Base-by-base conservation (phyloP, 2,113 vertebrate genomes). In the Plectropomus leopardus region DNA sequence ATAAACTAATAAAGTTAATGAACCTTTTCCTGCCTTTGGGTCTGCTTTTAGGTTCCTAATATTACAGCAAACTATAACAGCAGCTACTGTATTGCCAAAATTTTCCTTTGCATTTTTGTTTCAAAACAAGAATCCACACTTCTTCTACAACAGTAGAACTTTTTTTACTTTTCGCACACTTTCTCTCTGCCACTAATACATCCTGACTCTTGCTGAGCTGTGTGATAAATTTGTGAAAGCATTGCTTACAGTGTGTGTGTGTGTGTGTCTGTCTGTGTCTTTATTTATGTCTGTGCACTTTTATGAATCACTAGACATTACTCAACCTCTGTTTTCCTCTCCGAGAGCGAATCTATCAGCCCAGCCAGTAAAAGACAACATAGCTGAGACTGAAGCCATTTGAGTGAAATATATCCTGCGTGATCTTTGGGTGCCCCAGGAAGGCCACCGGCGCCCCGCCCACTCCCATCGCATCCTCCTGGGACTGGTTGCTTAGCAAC, bases 401-500 rank as follows among this genome's bases (percentile, higher is more conserved):
- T 67, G 75, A 86, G 82, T 92, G 84, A 94, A 92, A 94, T 88
- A 87, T 81, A 90, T 88, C 89, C 77, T 59, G 65, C 30, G 11
- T 80, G 80, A 82, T 92, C 89, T 82, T 84, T 78, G 21, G 86
- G 79, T 87, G 68, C 82, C 84, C 2, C 83, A 19, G 68, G 69
- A 90, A 87, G 86, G 82, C 85, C 89, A 78, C 64, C 8, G 15
- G 10, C 32, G 40, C 79, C 83, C 73, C 79, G 23, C 90, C 88
- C 85, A 78, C 83, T 60, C 73, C 64, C 57, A 45, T 21, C 16
- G 44, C 86, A 84, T 90, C 83, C 92, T 93, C 83, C 72, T 48
- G 72, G 89, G 89, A 82, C 58, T 3, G 70, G 92, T 94, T 88
- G 88, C 94, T 57, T 54, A 61, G 94, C 87, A 93, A 94, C 92